These are phyloP conservation scores for Cephalophus harveyi DNA, from an alignment of 2,113 vertebrate species.

Conservation along the genomic window DNA sequence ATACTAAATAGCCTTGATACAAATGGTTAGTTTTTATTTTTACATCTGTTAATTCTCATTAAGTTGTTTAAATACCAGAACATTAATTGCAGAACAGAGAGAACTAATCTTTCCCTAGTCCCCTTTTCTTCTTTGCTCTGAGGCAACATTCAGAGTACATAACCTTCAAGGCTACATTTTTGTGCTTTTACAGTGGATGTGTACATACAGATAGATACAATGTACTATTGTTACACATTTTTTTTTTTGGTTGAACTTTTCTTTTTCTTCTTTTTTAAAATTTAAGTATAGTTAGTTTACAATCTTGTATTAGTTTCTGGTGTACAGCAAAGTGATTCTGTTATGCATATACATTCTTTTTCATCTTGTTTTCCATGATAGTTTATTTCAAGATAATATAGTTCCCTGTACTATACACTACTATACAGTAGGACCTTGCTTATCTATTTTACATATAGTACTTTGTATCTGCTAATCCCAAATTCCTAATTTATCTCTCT, in stretches of 20 bases:
- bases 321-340: background rate
- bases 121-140: background rate
- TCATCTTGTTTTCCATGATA: background rate
- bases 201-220: background rate
- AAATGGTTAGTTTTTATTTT: background rate
- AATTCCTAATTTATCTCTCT: background rate
- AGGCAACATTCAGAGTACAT: background rate
- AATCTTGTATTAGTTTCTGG: background rate
- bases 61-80: background rate
- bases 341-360: background rate
- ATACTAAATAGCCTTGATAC: background rate
- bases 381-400: background rate
- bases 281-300: background rate
- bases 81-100: background rate
- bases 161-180: background rate
- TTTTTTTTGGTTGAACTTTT: background rate
- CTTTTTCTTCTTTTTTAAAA: background rate
- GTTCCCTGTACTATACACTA: background rate
- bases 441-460: background rate
- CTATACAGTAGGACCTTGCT: background rate
- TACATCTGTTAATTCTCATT: background rate
- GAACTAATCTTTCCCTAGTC: background rate
- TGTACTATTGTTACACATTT: background rate
- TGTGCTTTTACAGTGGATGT: background rate
- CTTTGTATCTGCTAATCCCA: background rate